Conservation (phyloP, 92 coral and sea anemone genomes). For the Porites divaricata region DNA sequence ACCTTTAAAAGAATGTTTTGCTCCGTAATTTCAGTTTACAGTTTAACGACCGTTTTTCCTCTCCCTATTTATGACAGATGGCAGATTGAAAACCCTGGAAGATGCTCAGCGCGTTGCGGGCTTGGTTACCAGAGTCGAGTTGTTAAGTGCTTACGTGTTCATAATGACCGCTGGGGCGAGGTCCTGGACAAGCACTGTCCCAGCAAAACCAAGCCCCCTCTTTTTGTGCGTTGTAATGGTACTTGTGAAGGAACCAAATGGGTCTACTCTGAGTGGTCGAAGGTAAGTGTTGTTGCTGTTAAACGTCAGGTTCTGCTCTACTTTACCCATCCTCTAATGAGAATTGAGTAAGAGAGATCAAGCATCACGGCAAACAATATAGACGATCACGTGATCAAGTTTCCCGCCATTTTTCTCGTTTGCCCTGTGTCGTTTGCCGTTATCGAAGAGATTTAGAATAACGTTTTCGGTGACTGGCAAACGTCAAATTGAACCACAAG, state of each 20-base stretch:
- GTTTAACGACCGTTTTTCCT: background rate
- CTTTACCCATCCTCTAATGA: too few species aligned
- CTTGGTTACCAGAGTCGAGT: conserved; percentile 75
- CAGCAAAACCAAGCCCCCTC: conserved; percentile 61
- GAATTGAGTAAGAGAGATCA: too few species aligned
- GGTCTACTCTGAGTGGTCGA: conserved; percentile 82
- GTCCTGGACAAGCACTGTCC: conserved; percentile 71
- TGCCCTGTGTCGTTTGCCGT: too few species aligned
- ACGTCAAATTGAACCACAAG: too few species aligned
- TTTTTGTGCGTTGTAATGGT: conserved; percentile 68
- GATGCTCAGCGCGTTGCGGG: conserved; percentile 90
- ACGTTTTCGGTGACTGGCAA: too few species aligned
- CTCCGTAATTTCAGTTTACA: background rate
- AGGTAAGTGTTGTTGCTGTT: conserved; percentile 43
- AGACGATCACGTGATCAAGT: too few species aligned
- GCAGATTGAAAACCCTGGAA: conserved; percentile 40
- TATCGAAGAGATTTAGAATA: too few species aligned
- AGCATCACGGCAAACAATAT: too few species aligned
- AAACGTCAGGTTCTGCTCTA: too few species aligned
- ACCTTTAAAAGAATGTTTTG: too few species aligned
- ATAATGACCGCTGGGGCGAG: conserved; percentile 41
- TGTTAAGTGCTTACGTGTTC: conserved; percentile 66
- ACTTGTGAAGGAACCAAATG: conserved; percentile 79
- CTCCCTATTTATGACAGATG: conserved; percentile 49
- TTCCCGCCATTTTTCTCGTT: too few species aligned